These are phyloP conservation scores for Drosophila kambysellisi DNA, from an alignment of 2,888 invertebrate genomes.

Conservation along the genomic window DNA sequence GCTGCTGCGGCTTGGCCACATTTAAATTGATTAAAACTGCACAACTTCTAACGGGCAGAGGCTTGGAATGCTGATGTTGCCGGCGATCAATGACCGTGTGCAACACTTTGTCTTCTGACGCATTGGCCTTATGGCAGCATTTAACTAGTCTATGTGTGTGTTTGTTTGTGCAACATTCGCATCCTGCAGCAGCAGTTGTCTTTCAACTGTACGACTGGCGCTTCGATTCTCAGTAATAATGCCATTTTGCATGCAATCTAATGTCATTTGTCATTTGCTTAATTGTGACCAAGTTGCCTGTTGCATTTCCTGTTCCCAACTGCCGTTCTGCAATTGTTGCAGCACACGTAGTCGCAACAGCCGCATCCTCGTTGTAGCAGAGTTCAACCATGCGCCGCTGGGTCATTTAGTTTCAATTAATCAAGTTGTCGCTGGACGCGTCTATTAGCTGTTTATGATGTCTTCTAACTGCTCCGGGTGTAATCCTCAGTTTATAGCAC, in stretches of 20 bases:
- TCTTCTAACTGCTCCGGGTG: slow-evolving; percentile 23
- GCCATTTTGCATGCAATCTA: slow-evolving; percentile 78
- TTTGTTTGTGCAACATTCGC: slow-evolving; percentile 14
- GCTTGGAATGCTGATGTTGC: slow-evolving; percentile 60
- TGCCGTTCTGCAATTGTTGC: slow-evolving; percentile 75
- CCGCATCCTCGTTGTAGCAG: slow-evolving; percentile 6
- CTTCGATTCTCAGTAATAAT: slow-evolving; percentile 50
- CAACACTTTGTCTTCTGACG: slow-evolving; percentile 43
- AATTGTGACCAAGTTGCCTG: slow-evolving; percentile 68
- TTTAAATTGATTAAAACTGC: slow-evolving; percentile 82
- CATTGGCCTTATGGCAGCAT: slow-evolving; percentile 11
- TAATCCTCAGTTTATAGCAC: slow-evolving; percentile 10
- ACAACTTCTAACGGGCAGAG: slow-evolving; percentile 65
- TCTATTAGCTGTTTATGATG: slow-evolving; percentile 80
- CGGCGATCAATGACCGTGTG: slow-evolving; percentile 64
- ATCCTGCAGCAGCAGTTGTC: slow-evolving; percentile 30
- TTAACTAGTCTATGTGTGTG: slow-evolving; percentile 10
- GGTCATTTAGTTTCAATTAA: slow-evolving; percentile 79
- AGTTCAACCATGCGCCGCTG: slow-evolving; percentile 35
- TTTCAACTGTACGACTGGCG: slow-evolving; percentile 21
- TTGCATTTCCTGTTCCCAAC: slow-evolving; percentile 54
- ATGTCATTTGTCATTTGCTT: slow-evolving; percentile 79
- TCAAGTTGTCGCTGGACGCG: slow-evolving; percentile 78
- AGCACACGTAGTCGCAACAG: slow-evolving; percentile 56
- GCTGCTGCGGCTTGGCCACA: slow-evolving; percentile 54